Evolutionary conservation across 2,888 invertebrate species (phyloP).

Genomic region (Pheosia tremula): DNA sequence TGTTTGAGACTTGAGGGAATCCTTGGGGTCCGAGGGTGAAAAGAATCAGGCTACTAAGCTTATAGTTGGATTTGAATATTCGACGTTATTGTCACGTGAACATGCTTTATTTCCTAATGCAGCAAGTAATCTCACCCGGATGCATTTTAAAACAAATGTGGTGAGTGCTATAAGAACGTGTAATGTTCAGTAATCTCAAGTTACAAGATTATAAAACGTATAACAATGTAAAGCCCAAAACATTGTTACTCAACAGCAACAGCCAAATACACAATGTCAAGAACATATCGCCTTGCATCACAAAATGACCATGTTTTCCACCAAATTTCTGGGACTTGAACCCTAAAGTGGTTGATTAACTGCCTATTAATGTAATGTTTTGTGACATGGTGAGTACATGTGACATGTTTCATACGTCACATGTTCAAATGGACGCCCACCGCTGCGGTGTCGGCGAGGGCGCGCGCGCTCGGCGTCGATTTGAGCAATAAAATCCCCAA

Average conservation of each 20-base stretch:
- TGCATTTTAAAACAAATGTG: too few species aligned
- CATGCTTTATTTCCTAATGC: too few species aligned
- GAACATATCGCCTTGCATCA: constrained; percentile 32
- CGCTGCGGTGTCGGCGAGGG: constrained; percentile 30
- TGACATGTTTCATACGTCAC: constrained; percentile 45
- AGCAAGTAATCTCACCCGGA: too few species aligned
- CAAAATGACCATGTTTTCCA: constrained; percentile 28
- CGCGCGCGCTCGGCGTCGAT: constrained; percentile 32
- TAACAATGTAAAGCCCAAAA: constrained; percentile 16
- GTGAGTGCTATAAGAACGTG: background rate
- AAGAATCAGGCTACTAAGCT: too few species aligned
- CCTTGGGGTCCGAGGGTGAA: too few species aligned
- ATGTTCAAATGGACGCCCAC: constrained; percentile 56
- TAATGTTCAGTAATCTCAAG: background rate
- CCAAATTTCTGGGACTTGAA: constrained; percentile 29
- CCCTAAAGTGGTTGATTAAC: constrained; percentile 67
- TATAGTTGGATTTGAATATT: too few species aligned
- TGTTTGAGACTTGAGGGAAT: too few species aligned
- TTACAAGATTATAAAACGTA: constrained; percentile 11
- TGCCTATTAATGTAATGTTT: constrained; percentile 34
- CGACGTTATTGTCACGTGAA: too few species aligned
- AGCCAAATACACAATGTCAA: constrained; percentile 30
- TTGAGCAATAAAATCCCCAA: constrained; percentile 65
- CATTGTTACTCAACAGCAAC: constrained; percentile 17
- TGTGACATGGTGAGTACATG: constrained; percentile 33